phyloP scores from a whole-genome alignment of 2,113 vertebrate species.

The Xiphorhynchus elegans region DNA sequence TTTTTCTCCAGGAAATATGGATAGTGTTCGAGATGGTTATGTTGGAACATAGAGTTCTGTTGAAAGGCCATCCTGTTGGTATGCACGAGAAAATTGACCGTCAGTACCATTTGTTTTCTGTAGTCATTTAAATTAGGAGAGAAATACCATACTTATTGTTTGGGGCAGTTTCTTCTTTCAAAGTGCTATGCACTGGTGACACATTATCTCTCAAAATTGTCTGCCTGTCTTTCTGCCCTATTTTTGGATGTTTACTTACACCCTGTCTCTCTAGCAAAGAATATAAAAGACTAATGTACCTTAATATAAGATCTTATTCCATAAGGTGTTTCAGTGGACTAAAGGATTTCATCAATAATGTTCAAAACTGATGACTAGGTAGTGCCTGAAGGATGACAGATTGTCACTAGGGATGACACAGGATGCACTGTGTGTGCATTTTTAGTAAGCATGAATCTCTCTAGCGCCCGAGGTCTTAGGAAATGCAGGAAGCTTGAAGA shows the following conservation, averaged over 20 bases:
- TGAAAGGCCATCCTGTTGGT: not conserved
- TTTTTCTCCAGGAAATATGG: not conserved
- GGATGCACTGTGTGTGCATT: constrained; percentile 14
- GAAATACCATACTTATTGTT: not conserved
- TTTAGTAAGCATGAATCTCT: constrained; percentile 44
- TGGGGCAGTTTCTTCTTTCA: not conserved
- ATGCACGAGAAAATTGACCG: not conserved
- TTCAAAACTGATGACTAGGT: constrained; percentile 19
- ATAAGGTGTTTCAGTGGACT: not conserved
- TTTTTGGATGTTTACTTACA: not conserved
- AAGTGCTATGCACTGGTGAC: not conserved
- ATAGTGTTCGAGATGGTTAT: not conserved
- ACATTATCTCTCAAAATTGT: not conserved
- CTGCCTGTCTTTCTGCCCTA: not conserved
- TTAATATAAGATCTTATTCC: not conserved
- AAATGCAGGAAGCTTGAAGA: not conserved
- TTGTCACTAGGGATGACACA: constrained; percentile 42
- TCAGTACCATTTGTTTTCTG: not conserved
- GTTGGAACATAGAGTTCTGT: not conserved
- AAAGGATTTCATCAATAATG: not conserved
- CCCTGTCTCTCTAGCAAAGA: not conserved
- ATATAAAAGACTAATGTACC: not conserved
- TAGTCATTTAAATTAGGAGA: not conserved
- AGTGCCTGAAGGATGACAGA: constrained; percentile 38
- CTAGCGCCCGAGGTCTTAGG: not conserved